Evolutionary conservation across 2,113 vertebrate species (phyloP), one percentile per base, ranked within the genome.

Genomic region (Nesogale talazaci): DNA sequence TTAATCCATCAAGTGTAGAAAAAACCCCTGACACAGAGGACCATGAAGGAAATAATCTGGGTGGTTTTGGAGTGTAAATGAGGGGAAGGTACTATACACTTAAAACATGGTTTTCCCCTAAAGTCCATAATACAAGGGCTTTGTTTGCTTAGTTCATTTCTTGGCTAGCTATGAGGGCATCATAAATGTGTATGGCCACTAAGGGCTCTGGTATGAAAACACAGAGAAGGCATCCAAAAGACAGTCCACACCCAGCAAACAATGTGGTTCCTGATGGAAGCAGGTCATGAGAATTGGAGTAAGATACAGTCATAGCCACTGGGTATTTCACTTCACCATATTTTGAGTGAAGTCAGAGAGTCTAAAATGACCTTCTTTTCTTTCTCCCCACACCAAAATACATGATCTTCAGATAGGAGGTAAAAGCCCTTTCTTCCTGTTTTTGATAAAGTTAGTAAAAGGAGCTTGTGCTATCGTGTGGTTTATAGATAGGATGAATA

Each of bases 1-100:
- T 2, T 0, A 38, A 0, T 74, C 42, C n/a, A 29, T 69, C 6
- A 1, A 0, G n/a, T 70, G 31, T 40, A 42, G 46, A 46, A 1
- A 34, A n/a, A 25, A 69, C 42, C 46, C 74, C 11, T 67, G 22
- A 57, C 0, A 1, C 0, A 4, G 69, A 40, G 52, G 1, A 4
- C 25, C 1, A 17, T 14, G 2, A 23, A 23, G 0, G 20, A 25
- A 42, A 1, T 40, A 14, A 31, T 46, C 42, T 67, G 2, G 19
- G 69, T 15, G 4, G 11, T 0, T 2, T 14, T 16, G 25, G 29
- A 29, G 6, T 25, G 7, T 17, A 0, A 1, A 42, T 1, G 22
- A 78, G 31, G n/a, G 63, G 36, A 74, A 22, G 6, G 1, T 5
- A 7, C 23, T 27, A 9, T 42, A 16, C 38, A 17, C 1, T 69